Evolutionary conservation across 2,797 vertebrate genomes (phyloP).

Genomic region (Tragopan temminckii): DNA sequence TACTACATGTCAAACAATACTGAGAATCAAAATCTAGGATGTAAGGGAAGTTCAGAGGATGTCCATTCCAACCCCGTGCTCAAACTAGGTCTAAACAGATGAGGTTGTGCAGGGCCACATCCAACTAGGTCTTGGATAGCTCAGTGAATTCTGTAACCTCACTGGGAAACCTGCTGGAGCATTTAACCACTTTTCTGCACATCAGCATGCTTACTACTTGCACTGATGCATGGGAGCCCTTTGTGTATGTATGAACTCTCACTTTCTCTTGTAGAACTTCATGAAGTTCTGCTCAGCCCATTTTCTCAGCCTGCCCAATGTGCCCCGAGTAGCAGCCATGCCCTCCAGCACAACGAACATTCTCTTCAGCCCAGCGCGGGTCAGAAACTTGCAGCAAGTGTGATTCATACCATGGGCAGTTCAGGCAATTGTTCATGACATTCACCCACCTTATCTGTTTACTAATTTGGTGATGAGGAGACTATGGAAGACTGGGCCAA

Average conservation of each 20-base stretch:
- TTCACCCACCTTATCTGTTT: not conserved
- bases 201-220: not conserved
- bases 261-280: not conserved
- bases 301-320: not conserved
- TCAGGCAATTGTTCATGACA: not conserved
- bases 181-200: not conserved
- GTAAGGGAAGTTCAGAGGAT: not conserved
- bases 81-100: not conserved
- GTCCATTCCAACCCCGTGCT: not conserved
- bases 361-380: fast-evolving
- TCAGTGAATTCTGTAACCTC: not conserved
- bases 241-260: not conserved
- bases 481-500: not conserved
- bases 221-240: not conserved
- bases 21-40: not conserved
- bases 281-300: not conserved
- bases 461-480: not conserved
- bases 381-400: not conserved
- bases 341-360: not conserved
- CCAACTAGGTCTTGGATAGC: not conserved
- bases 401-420: not conserved
- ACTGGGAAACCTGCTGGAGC: not conserved
- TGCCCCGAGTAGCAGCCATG: not conserved
- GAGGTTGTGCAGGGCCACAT: not conserved
- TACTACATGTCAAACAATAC: not conserved